Base-by-base conservation (phyloP, 1,140 invertebrate species). In the Rhizoglyphus robini region DNA sequence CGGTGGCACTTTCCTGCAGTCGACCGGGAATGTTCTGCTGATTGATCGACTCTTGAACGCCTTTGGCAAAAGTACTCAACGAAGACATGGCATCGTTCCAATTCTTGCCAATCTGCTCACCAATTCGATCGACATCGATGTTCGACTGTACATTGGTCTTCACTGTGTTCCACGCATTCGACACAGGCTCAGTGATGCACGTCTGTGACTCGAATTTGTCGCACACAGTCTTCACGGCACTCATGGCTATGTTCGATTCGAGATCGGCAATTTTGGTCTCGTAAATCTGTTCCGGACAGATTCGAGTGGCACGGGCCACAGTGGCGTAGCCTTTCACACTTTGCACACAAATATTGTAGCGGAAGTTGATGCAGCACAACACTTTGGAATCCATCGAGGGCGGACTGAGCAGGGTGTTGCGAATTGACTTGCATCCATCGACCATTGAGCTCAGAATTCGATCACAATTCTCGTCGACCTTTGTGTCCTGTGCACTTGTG, bases 121-220 rank as follows among this genome's bases (percentile, higher is more conserved):
- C 15, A 18, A 64, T 15, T 3, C 60, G 30, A 32, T 30, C 27
- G 1, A 46, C 57, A 47, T 65, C 41, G 3, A 71, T 4, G 13
- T 4, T 11, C 38, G 32, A 32, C 62, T 66, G 89, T 93, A 67
- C 90, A 82, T 74, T 86, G 92, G 0, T 86, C 86, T 70, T 91
- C 90, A 74, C 93, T 90, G 71, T 83, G 88, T 62, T n/a, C 66
- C 69, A 84, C 87, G 2, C 58, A 46, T 34, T 60, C n/a, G 1
- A 27, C 15, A 46, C 30, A 18, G 58, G 15, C 13, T 30, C 27
- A 3, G 58, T 60, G 58, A 60, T 60, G 29, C 58, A 60, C n/a
- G 32, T 60, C 36, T 60, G 15, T 46, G 58, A 2, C 23, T 34
- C 32, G 29, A 60, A 60, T 27, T 34, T 46, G n/a, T 18, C 58